These are phyloP conservation scores for Chymomyza caudatula DNA, from an alignment of 2,888 invertebrate species.

Conservation along the genomic window DNA sequence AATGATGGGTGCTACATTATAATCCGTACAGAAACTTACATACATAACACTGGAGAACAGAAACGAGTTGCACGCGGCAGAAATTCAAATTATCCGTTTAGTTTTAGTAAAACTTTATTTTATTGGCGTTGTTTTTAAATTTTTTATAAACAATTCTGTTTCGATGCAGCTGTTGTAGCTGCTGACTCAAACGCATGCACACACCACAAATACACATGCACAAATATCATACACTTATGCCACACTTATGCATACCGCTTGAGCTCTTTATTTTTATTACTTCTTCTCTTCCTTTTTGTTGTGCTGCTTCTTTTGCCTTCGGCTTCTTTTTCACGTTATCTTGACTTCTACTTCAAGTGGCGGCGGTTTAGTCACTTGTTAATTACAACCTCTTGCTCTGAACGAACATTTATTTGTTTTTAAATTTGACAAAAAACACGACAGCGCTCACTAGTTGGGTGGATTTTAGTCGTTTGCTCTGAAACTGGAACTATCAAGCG, in stretches of 20 bases:
- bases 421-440: neutral
- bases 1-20: neutral
- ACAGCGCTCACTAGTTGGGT: neutral
- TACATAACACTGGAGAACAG: neutral
- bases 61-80: neutral
- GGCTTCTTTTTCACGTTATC: neutral
- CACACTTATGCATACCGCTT: neutral
- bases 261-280: slow-evolving; percentile 1
- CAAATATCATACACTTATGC: neutral
- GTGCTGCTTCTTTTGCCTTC: neutral
- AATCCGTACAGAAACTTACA: slow-evolving; percentile 5
- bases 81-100: neutral
- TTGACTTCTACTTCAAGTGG: neutral
- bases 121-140: neutral
- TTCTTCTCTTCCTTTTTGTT: slow-evolving; percentile 4
- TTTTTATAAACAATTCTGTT: neutral
- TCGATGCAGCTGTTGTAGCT: neutral
- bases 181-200: neutral
- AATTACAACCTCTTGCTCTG: neutral
- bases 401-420: neutral
- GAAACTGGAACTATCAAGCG: neutral
- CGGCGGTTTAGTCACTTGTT: neutral
- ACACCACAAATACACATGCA: neutral
- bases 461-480: neutral
- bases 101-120: neutral